Evolutionary conservation across 2,113 vertebrate genomes (phyloP).

Genomic region (Aepyceros melampus): DNA sequence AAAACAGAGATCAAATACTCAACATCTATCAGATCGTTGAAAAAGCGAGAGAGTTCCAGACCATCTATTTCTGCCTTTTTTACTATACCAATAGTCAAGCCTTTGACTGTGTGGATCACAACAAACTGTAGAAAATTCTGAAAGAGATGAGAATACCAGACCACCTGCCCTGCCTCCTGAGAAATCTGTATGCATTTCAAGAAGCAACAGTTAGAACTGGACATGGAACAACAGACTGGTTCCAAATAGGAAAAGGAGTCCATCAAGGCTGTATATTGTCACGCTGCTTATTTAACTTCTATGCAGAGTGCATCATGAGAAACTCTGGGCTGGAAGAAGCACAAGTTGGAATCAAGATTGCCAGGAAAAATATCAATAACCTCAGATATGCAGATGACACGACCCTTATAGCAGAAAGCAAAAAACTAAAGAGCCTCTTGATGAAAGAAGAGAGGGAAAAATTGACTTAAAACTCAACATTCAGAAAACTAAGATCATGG

Average conservation of each 20-base stretch:
- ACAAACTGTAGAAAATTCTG: background rate
- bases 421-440: background rate
- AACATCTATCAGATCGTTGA: fast-evolving
- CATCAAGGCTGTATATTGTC: background rate
- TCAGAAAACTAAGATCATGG: background rate
- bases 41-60: background rate
- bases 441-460: background rate
- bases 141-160: background rate
- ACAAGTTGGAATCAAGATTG: background rate
- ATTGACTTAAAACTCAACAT: background rate
- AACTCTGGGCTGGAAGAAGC: background rate
- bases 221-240: background rate
- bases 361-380: background rate
- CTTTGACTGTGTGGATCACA: background rate
- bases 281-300: background rate
- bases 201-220: background rate
- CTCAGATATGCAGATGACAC: background rate
- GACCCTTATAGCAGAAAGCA: background rate
- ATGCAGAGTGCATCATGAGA: background rate
- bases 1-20: background rate
- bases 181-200: background rate
- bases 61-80: background rate
- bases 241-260: background rate
- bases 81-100: background rate
- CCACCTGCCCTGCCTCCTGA: background rate